Evolutionary conservation across 2,113 vertebrate genomes (phyloP).

Genomic region (Rafetus swinhoei): DNA sequence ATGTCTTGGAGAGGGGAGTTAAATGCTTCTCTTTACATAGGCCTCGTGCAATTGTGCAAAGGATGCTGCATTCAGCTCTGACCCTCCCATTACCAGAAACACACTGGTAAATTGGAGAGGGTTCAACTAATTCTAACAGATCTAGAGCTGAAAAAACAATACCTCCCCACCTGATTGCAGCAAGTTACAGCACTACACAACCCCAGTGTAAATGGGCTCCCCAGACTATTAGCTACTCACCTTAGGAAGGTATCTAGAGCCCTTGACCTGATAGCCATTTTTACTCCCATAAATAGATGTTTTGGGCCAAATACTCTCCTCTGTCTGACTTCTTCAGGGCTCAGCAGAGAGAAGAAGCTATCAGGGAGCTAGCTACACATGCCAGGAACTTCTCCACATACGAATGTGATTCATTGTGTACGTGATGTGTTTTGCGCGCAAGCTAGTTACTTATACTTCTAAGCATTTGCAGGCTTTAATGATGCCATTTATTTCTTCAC

Average conservation of each 20-base stretch:
- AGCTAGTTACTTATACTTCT: conserved; percentile 14
- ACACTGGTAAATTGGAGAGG: background rate
- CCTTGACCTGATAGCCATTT: background rate
- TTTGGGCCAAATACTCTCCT: background rate
- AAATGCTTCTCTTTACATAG: background rate
- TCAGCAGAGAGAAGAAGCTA: background rate
- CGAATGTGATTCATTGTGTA: background rate
- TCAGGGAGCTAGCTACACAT: fast-evolving
- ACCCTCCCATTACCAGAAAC: background rate
- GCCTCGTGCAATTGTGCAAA: background rate
- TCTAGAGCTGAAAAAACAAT: background rate
- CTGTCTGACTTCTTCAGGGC: background rate
- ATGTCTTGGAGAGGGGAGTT: background rate
- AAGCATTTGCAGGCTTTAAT: background rate
- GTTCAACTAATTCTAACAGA: background rate
- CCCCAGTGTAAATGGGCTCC: no score
- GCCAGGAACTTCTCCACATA: background rate
- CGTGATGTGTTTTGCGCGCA: background rate
- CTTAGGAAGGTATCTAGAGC: no score
- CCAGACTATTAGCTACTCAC: no score
- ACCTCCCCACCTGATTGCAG: no score
- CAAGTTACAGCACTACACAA: no score
- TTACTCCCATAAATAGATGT: background rate
- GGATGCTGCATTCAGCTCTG: background rate
- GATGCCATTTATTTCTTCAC: conserved; percentile 19